Base-by-base conservation (phyloP, 1,140 invertebrate genomes). In the Maniola jurtina region DNA sequence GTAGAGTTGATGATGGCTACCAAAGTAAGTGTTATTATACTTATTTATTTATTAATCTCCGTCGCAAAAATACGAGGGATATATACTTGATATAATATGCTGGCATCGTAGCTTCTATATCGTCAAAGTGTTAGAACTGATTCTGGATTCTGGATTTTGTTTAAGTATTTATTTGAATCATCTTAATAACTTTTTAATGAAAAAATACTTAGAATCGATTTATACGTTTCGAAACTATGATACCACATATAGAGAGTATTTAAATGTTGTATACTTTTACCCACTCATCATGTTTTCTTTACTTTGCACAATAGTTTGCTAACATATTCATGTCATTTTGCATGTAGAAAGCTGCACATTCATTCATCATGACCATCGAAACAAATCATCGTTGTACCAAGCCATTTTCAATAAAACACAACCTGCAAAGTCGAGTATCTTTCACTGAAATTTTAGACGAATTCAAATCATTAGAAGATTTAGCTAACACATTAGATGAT, bases 1-100 rank as follows among this genome's bases (percentile, higher is more conserved):
- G 92, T 95, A 42, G 96, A 99, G 81, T 91, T 99, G 2, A 98
- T 99, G 96, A 93, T 94, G 76, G 96, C 97, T 9, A 98, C 97
- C 0, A 95, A 96, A 90, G 96, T 97, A 88, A 62, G 14, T 3
- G 5, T 55, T 34, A 2, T 8, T 58, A 14, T n/a, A 48, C 6
- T n/a, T n/a, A 10, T 48, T 48, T 10, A 42, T 42, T 42, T 10
- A n/a, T n/a, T n/a, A n/a, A n/a, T n/a, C n/a, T n/a, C n/a, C n/a
- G n/a, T n/a, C n/a, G 8, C 40, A 42, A 1, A 8, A 42, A 42
- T 42, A 42, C 1, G 25, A 25, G 1, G 25, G 25, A 1, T 25
- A 4, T 25, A 25, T 25, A 1, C 1, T 25, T 25, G 1, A 25
- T 25, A 25, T 25, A 25, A 25, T 25, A 25, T 25, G 1, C 4